A percentile compares a stretch with the other conserved stretches of the same genome.
Evolutionary conservation across 2,113 vertebrate genomes (phyloP).

Genomic region (Sphyrna mokarran): DNA sequence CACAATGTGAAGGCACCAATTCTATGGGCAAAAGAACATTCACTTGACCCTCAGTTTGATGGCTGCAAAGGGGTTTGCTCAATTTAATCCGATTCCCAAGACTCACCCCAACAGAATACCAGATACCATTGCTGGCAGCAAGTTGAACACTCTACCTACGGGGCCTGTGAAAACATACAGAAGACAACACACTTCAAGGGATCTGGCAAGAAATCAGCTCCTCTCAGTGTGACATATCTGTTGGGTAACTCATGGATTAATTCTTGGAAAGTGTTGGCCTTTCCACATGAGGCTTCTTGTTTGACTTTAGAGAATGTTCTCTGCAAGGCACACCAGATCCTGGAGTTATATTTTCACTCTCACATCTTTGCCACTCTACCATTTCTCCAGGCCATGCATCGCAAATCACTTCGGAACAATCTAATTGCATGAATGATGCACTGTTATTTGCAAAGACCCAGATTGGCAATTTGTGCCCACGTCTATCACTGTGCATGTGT

Average conservation of each 20-base stretch:
- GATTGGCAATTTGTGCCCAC: neutral
- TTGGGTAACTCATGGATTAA: neutral
- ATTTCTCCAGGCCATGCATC: neutral
- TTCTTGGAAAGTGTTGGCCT: neutral
- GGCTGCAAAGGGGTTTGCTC: neutral
- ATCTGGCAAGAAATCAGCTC: neutral
- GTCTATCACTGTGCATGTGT: neutral
- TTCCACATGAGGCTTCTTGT: neutral
- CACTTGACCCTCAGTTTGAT: neutral
- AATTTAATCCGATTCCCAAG: neutral
- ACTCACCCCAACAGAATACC: neutral
- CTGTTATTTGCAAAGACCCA: neutral
- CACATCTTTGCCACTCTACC: neutral
- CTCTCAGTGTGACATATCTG: neutral
- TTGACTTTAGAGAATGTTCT: neutral
- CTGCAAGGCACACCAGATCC: neutral
- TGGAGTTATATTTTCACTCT: neutral
- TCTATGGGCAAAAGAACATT: neutral
- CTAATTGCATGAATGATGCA: neutral
- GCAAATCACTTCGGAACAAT: neutral
- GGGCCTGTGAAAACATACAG: neutral
- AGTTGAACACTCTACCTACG: neutral
- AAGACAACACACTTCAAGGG: neutral
- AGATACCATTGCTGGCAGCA: neutral
- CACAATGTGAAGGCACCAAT: neutral